phyloP scores from a whole-genome alignment of 2,888 invertebrate genomes.

The Spatulosminthurus flaviceps region DNA sequence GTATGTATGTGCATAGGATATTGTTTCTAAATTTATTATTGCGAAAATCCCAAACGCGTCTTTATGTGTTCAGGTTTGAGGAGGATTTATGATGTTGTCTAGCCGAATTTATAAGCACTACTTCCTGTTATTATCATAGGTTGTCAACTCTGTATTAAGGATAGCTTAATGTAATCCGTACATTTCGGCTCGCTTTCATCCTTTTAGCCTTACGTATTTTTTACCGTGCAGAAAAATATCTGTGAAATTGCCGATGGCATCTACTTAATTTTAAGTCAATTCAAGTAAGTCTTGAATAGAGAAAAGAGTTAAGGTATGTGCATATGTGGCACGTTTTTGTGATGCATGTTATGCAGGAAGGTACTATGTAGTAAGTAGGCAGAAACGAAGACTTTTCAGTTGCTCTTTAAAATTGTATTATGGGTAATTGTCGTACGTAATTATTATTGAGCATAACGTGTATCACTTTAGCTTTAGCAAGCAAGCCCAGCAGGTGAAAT shows the following conservation, averaged over 20 bases:
- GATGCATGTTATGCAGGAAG: neutral
- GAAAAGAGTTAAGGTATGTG: constrained; percentile 8
- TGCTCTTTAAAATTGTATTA: constrained; percentile 4
- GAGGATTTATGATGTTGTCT: no score
- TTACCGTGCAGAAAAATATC: neutral
- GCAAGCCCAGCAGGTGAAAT: constrained; percentile 32
- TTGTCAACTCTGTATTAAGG: neutral
- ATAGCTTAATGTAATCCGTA: neutral
- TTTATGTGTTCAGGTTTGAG: no score
- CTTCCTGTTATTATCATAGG: neutral
- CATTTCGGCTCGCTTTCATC: neutral
- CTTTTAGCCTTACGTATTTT: neutral
- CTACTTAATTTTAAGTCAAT: constrained; percentile 27
- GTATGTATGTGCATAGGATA: no score
- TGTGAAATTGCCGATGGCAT: constrained; percentile 19
- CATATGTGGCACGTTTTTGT: neutral
- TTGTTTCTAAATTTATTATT: no score
- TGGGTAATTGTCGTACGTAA: constrained; percentile 19
- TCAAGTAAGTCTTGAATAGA: neutral
- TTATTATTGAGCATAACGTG: constrained; percentile 35
- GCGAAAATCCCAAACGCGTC: no score
- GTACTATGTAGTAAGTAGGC: neutral
- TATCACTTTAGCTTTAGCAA: neutral
- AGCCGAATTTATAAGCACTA: no score
- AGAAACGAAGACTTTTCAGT: constrained; percentile 6